Conservation (phyloP, 2,888 invertebrate species). For the Teleiodes luculella region DNA sequence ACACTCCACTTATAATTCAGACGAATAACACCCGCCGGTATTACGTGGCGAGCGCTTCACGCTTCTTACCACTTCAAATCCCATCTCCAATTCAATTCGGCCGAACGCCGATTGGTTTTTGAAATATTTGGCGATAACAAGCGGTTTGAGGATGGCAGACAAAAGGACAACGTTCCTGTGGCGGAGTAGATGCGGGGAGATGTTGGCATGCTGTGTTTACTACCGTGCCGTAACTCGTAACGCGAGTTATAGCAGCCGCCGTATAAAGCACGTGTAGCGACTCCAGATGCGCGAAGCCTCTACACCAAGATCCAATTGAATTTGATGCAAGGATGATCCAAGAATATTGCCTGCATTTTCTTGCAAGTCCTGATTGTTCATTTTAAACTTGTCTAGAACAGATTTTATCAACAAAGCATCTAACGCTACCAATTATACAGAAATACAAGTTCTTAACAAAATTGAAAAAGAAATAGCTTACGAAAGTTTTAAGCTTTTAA, state of each 20-base stretch:
- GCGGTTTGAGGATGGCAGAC: neutral
- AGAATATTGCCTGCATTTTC: too few species aligned
- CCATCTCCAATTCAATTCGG: constrained; percentile 1
- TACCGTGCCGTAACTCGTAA: neutral
- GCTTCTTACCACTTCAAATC: neutral
- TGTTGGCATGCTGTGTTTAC: neutral
- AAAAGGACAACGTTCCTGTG: neutral
- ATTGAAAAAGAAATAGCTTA: too few species aligned
- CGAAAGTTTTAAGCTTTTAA: too few species aligned
- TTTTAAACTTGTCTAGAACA: too few species aligned
- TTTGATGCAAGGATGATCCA: too few species aligned
- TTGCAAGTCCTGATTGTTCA: too few species aligned
- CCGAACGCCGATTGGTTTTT: neutral
- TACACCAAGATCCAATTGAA: too few species aligned
- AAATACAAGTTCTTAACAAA: too few species aligned
- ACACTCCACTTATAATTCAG: constrained; percentile 12
- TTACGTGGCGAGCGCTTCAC: constrained; percentile 5
- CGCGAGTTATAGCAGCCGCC: neutral
- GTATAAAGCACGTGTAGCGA: constrained; percentile 4
- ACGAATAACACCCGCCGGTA: constrained; percentile 11
- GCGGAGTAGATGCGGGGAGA: neutral
- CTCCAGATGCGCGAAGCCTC: neutral
- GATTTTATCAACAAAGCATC: too few species aligned
- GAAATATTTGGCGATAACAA: neutral
- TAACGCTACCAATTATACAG: too few species aligned